Base-by-base conservation (phyloP, 1,140 invertebrate genomes). In the Arctopsyche grandis region DNA sequence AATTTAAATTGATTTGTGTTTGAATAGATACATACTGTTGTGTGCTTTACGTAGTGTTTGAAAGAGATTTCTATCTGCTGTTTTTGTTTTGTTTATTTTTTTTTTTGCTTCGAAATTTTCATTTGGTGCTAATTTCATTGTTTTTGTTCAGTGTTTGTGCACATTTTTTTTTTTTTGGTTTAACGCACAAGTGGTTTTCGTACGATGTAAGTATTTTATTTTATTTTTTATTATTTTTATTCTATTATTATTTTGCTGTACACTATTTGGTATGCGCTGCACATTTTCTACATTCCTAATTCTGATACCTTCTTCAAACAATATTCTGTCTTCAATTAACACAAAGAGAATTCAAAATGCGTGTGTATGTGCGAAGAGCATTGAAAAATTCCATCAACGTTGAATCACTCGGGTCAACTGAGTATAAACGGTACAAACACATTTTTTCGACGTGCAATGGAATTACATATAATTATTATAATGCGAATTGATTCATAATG, bases 371-470 rank as follows among this genome's bases (percentile, higher is more conserved):
- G 63, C 63, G 24, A 66, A 66, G 29, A 38, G 63, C 63, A 29
- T 24, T 66, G 63, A 66, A 66, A 66, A 66, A 66, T 66, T 66
- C 63, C 63, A 66, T 66, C 63, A 66, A 19, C 63, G 63, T 66
- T 66, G 63, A 66, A 66, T 66, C 63, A 66, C 63, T 66, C 63
- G 12, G 63, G 63, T 66, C 63, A 66, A 26, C 24, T 22, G 21
- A 66, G 63, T 26, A 66, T 66, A 66, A 66, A 66, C 56, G 56
- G 56, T 60, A 60, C 56, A 60, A 38, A 38, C 29, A 38, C 29
- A 38, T 38, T 38, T 38, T 38, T 38, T 38, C 29, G 29, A 38
- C 29, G 29, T 38, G 29, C 29, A 38, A 38, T 7, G 29, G 7
- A 38, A 38, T 38, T 38, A 38, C 7, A 38, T 38, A 38, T 7